Evolutionary conservation across 64 coral and sea anemone genomes (phyloP).

Genomic region (Actinia tenebrosa): DNA sequence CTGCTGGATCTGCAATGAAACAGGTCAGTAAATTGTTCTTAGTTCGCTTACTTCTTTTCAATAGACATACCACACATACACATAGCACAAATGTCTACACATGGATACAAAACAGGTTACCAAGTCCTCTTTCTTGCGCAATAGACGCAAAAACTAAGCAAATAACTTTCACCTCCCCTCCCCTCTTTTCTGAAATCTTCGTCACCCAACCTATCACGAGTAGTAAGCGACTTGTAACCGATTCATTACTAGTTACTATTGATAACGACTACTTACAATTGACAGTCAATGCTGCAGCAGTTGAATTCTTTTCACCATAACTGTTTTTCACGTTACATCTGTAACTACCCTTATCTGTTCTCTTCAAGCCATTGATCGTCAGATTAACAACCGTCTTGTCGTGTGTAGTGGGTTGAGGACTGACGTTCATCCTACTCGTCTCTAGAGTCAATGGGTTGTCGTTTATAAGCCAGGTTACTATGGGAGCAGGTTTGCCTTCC

Average conservation of each 20-base stretch:
- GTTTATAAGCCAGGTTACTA: not conserved
- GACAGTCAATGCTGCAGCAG: not conserved
- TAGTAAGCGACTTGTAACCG: too few species aligned
- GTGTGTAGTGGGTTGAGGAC: not conserved
- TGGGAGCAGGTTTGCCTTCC: not conserved
- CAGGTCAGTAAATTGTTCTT: not conserved
- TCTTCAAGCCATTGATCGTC: not conserved
- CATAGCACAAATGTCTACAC: too few species aligned
- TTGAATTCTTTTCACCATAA: not conserved
- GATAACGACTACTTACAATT: not conserved
- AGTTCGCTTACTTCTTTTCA: too few species aligned
- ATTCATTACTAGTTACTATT: too few species aligned
- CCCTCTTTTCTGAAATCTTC: too few species aligned
- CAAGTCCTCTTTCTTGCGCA: too few species aligned
- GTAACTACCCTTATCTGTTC: not conserved
- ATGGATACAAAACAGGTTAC: too few species aligned
- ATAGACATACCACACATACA: too few species aligned
- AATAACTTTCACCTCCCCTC: too few species aligned
- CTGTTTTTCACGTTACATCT: not conserved
- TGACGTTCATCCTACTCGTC: not conserved
- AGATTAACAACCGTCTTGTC: not conserved
- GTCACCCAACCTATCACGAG: too few species aligned
- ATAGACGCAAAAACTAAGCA: too few species aligned
- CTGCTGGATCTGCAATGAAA: constrained; percentile 2
- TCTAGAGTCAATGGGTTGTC: not conserved